Evolutionary conservation across 2,888 invertebrate genomes (phyloP).

Genomic region (Chrysina gloriosa): DNA sequence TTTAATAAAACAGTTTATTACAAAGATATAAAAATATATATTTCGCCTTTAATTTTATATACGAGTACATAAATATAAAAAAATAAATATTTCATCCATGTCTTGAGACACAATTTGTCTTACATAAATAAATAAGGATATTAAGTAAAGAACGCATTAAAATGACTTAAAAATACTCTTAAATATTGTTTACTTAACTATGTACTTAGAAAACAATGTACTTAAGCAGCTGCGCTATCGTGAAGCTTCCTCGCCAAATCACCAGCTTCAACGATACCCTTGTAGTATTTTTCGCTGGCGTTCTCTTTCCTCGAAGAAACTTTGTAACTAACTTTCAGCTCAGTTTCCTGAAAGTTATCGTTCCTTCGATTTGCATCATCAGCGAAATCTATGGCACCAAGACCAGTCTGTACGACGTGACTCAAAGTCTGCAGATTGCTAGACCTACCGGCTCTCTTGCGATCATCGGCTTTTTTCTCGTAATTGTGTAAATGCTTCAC

Average conservation of each 20-base stretch:
- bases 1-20: conserved; percentile 4
- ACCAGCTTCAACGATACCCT: conserved; percentile 72
- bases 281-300: conserved; percentile 70
- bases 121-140: conserved; percentile 17
- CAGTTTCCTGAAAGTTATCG: conserved; percentile 67
- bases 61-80: no score
- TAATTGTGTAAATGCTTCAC: conserved; percentile 70
- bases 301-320: conserved; percentile 69
- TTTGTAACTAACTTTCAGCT: conserved; percentile 70
- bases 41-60: conserved; percentile 20
- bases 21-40: conserved; percentile 36
- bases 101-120: background rate
- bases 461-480: conserved; percentile 50
- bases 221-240: background rate
- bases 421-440: conserved; percentile 61
- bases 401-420: conserved; percentile 61
- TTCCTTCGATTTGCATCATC: conserved; percentile 49
- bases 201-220: background rate
- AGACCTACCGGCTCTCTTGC: conserved; percentile 54
- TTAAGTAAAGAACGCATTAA: background rate
- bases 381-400: conserved; percentile 61
- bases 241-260: conserved; percentile 54
- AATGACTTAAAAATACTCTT: background rate
- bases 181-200: background rate
- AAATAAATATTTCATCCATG: conserved; percentile 21